These are phyloP conservation scores for Ciona savignyi DNA, from an alignment of 23 tunicate species.

Conservation along the genomic window DNA sequence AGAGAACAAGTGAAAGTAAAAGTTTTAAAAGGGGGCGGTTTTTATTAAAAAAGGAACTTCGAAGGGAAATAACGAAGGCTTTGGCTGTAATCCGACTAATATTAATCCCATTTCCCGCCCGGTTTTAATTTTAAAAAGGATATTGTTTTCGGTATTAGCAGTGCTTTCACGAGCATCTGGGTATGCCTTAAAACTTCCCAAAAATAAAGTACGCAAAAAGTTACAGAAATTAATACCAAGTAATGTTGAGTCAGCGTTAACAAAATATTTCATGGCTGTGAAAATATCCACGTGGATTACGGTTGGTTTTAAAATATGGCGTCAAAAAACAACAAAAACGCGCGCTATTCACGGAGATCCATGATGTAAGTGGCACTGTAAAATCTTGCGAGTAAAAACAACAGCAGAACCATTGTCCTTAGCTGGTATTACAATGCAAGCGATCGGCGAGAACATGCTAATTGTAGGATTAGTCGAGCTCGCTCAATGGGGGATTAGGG, in stretches of 20 bases:
- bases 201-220: too few species aligned
- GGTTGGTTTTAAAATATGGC: too few species aligned
- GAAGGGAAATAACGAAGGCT: not conserved
- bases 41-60: not conserved
- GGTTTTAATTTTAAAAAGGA: not conserved
- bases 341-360: too few species aligned
- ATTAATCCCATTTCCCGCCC: not conserved
- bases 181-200: too few species aligned
- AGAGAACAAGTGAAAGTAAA: constrained; percentile 7
- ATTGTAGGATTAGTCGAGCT: not conserved
- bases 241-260: too few species aligned
- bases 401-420: not conserved
- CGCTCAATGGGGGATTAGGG: not conserved
- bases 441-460: not conserved
- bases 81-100: not conserved
- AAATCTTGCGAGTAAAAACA: not conserved
- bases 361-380: too few species aligned
- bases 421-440: not conserved
- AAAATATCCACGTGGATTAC: too few species aligned
- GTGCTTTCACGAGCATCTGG: too few species aligned
- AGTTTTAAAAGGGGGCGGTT: not conserved
- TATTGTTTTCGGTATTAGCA: not conserved
- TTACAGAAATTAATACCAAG: too few species aligned
- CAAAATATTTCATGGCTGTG: too few species aligned
- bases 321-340: too few species aligned